Conservation (phyloP, 2,113 vertebrate species). For the Varanus komodoensis region DNA sequence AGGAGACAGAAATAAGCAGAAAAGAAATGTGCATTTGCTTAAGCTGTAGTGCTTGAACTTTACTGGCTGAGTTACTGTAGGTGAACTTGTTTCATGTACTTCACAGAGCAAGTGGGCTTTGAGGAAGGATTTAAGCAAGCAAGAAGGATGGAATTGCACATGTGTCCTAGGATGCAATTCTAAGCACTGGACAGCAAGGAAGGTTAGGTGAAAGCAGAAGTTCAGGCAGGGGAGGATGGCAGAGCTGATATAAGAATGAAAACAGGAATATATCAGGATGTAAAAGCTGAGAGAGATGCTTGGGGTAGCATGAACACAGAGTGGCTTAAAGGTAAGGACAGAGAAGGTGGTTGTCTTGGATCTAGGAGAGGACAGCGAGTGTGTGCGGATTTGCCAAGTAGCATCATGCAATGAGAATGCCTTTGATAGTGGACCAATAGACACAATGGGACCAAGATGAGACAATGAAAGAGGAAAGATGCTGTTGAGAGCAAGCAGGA, state of each 20-base stretch:
- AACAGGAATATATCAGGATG: neutral
- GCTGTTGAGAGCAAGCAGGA: no score
- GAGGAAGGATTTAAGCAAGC: neutral
- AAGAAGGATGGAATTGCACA: neutral
- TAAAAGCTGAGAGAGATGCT: no score
- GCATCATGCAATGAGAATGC: no score
- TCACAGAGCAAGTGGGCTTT: neutral
- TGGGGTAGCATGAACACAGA: neutral
- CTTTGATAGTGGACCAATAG: neutral
- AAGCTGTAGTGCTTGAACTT: neutral
- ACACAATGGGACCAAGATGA: neutral
- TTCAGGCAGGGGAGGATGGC: neutral
- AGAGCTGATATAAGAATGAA: neutral
- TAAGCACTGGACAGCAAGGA: neutral
- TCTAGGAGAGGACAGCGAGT: neutral
- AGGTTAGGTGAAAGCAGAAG: neutral
- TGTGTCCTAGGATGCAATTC: neutral
- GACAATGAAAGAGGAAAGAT: neutral
- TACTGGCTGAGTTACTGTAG: neutral
- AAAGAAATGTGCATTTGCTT: neutral
- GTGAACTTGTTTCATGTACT: neutral
- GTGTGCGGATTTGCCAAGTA: neutral
- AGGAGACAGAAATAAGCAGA: neutral
- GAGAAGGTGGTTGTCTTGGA: neutral
- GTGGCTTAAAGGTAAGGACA: neutral